Conservation (phyloP, 2,113 vertebrate species). For the Agapornis roseicollis region DNA sequence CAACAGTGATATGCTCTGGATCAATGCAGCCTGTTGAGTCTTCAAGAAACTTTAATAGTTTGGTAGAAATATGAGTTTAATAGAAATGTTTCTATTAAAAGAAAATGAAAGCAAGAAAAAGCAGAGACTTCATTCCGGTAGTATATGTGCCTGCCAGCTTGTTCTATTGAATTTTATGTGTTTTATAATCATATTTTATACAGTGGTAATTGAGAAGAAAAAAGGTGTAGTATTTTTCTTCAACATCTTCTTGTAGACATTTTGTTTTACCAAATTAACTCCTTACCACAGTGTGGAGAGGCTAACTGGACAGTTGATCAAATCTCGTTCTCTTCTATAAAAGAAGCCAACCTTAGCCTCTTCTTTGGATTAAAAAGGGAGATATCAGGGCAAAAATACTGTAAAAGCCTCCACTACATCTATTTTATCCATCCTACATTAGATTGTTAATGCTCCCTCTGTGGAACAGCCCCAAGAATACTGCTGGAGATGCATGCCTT, state of each 20-base stretch:
- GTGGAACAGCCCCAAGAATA: background rate
- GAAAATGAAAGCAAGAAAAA: background rate
- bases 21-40: background rate
- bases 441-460: background rate
- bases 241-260: background rate
- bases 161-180: slow-evolving; percentile 28
- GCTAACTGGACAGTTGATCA: background rate
- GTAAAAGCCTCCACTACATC: background rate
- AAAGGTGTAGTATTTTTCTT: slow-evolving; percentile 10
- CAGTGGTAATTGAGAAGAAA: slow-evolving; percentile 33
- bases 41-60: slow-evolving; percentile 20
- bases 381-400: background rate
- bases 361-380: background rate
- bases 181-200: slow-evolving; percentile 47
- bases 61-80: slow-evolving; percentile 37
- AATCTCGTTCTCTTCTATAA: background rate
- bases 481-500: background rate
- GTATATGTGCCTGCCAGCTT: slow-evolving; percentile 5
- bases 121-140: background rate
- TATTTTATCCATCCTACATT: accelerated
- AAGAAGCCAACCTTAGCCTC: background rate
- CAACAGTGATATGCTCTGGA: background rate
- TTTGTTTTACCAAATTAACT: slow-evolving; percentile 22
- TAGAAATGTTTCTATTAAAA: slow-evolving; percentile 43
- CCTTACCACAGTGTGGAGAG: background rate